These are phyloP conservation scores for Miniopterus natalensis DNA, from an alignment of 2,113 vertebrate genomes.

Conservation along the genomic window DNA sequence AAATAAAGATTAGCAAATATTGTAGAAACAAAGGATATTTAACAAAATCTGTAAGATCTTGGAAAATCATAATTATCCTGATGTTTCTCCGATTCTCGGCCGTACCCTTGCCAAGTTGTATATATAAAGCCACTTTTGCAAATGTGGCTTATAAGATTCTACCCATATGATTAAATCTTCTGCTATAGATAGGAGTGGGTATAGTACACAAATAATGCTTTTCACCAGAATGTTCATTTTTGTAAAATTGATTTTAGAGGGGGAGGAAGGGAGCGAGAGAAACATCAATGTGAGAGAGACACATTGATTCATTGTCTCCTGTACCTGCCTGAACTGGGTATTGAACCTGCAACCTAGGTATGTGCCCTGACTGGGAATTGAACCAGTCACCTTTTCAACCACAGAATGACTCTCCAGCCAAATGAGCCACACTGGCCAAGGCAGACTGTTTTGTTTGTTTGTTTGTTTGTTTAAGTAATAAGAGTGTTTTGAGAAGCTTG, in stretches of 20 bases:
- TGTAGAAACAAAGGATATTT: neutral
- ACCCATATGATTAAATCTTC: neutral
- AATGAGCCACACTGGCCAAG: neutral
- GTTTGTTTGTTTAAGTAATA: neutral
- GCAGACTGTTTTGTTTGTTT: neutral
- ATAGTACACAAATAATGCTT: neutral
- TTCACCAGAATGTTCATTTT: neutral
- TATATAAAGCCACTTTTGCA: neutral
- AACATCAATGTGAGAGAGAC: no score
- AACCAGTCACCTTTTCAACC: neutral
- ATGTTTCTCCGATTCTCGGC: neutral
- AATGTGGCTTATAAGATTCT: neutral
- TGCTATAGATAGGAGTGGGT: neutral
- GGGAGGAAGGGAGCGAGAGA: no score
- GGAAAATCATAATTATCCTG: conserved; percentile 26
- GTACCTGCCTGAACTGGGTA: no score
- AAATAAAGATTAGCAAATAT: conserved; percentile 25
- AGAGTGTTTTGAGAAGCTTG: neutral
- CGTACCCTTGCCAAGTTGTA: neutral
- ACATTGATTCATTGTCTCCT: no score
- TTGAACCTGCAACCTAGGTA: neutral
- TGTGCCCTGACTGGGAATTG: neutral
- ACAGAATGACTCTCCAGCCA: neutral
- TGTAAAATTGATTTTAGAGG: no score
- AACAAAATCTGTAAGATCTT: neutral